Base-by-base conservation (phyloP, 64 coral and sea anemone genomes). In the Stichodactyla helianthus region DNA sequence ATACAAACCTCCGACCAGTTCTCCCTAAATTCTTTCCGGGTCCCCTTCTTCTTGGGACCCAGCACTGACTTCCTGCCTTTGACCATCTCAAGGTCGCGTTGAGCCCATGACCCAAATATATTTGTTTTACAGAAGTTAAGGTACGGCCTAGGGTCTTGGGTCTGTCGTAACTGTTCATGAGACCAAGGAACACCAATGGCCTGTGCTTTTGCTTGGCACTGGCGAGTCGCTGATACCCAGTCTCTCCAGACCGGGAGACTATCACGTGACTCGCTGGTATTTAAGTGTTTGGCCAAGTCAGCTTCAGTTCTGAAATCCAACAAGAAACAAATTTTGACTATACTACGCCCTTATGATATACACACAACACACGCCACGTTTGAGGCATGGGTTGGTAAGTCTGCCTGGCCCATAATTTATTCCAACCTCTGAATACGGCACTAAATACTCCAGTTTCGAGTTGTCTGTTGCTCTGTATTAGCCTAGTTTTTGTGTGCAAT, bases 231-330 rank as follows among this genome's bases (percentile, higher is more conserved):
- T 70, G 87, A 82, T 52, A 89, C 18, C 88, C 88, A 85, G 82
- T 93, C 92, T 80, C 50, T 87, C 77, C 88, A 93, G 12, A 89
- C 68, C n/a, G 92, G 92, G 61, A 93, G 57, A 5, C 19, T 80
- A 2, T 65, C 58, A 86, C 22, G 23, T 19, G 54, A 53, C 13
- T 79, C 60, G 10, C 26, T 26, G 7, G 25, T 10, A n/a, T 15
- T 23, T 74, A 74, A 28, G 4, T 27, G 7, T 74, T 26, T 74
- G 68, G 68, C 68, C 8, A 74, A 10, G 22, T 19, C 26, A 6
- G 7, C 25, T 23, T 74, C 68, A 27, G 13, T 10, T 23, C 68
- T 74, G 68, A 31, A 74, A 31, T 74, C 10, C 68, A 19, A 74
- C 27, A 9, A 10, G 10, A 26, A 31, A 0, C 55, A 44, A 44